Conservation (phyloP, 2,113 vertebrate genomes). For the Hemiprocne comata region DNA sequence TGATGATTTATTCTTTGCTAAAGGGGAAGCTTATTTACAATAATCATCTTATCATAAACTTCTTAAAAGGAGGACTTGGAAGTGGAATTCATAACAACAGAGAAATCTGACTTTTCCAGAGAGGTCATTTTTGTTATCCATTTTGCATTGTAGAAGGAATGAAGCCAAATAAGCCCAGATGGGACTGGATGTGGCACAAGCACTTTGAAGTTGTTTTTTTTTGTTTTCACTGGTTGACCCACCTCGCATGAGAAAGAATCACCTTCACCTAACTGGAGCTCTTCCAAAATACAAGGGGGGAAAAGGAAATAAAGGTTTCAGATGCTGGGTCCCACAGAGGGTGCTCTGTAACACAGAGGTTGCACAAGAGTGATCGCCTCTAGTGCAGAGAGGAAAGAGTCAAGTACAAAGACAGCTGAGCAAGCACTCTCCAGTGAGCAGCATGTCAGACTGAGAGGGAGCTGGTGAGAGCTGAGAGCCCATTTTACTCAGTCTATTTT, state of each 20-base stretch:
- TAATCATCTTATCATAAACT: constrained; percentile 35
- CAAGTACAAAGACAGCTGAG: not conserved
- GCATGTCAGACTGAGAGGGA: not conserved
- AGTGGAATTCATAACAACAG: constrained; percentile 46
- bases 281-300: not conserved
- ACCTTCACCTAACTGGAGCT: constrained; percentile 23
- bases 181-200: not conserved
- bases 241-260: not conserved
- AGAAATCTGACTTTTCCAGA: constrained; percentile 26
- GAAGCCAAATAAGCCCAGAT: not conserved
- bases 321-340: not conserved
- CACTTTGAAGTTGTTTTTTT: constrained; percentile 18
- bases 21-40: constrained; percentile 54
- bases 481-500: not conserved
- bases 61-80: constrained; percentile 45
- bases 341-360: not conserved
- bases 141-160: not conserved
- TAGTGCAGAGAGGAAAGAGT: not conserved
- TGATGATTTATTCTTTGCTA: constrained; percentile 54
- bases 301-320: not conserved
- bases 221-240: constrained; percentile 8
- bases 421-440: not conserved
- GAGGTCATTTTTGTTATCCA: constrained; percentile 26
- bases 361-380: not conserved
- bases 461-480: not conserved